Base-by-base conservation (phyloP, 2,797 vertebrate species). In the Crocidura indochinensis region DNA sequence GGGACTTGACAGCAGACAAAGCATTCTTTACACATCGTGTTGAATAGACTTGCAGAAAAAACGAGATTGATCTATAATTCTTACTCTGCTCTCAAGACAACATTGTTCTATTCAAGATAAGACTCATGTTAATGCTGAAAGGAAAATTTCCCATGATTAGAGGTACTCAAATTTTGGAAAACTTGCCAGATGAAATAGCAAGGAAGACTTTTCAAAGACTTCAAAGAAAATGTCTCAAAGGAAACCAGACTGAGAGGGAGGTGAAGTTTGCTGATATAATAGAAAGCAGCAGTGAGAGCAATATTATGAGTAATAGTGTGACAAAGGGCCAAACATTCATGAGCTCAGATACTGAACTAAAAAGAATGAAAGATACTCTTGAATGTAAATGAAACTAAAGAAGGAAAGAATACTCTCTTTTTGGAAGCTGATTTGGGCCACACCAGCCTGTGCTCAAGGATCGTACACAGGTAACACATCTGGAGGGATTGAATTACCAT, bases 311-410 rank as follows among this genome's bases (percentile, higher is more conserved):
- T 19, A 64, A 46, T 0, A 49, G 46, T 75, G 12, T 4, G 19
- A 46, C 0, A 19, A 60, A 56, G 4, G 20, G 15, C 17, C 24
- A 31, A 62, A 3, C 56, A 46, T 2, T 0, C 1, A 5, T 2
- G 5, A 74, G 24, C n/a, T 27, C 38, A 15, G 19, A 20, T 38
- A 15, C 4, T 15, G 31, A 8, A 15, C 1, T n/a, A 20, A 4
- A 68, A 68, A 44, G 10, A 51, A 29, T 26, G 26, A 26, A 22
- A 8, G 22, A 8, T 8, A 6, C 6, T 46, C 0, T 1, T 29
- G 24, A 1, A 1, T 22, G 5, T 38, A 38, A 10, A 29, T 22
- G 6, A 22, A 83, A 91, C 73, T 53, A 53, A 60, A 60, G 19
- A 60, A 60, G 56, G 15, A 60, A 60, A 60, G 56, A 60, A 60